Percentiles rank a stretch among this genome's conserved stretches.
phyloP scores from a whole-genome alignment of 1,140 invertebrate species.

The Mactra quadrangularis region DNA sequence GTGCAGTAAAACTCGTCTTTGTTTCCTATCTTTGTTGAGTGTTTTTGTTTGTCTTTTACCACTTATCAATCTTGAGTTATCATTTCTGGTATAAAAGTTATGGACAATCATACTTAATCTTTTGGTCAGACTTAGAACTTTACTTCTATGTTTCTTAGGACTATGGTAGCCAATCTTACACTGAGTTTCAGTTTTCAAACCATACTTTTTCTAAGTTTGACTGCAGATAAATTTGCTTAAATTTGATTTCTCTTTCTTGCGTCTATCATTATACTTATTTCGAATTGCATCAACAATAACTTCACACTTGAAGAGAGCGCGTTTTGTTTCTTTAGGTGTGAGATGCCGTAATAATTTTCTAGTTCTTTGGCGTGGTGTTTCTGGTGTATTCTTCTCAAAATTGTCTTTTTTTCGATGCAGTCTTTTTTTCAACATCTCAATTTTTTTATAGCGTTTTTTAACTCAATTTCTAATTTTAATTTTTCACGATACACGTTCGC shows the following conservation, averaged over 20 bases:
- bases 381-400: not conserved
- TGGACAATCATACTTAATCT: no score
- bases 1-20: no score
- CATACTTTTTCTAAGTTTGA: slow-evolving; percentile 22
- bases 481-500: not conserved
- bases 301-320: slow-evolving; percentile 14
- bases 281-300: slow-evolving; percentile 21
- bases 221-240: slow-evolving; percentile 12
- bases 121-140: no score
- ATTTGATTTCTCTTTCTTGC: slow-evolving; percentile 34
- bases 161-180: not conserved
- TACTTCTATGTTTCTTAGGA: not conserved
- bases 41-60: no score
- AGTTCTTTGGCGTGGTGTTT: slow-evolving; percentile 34
- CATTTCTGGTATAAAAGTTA: no score
- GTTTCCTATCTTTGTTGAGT: no score
- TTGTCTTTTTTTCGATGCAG: not conserved
- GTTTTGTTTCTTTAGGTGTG: slow-evolving; percentile 33
- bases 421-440: slow-evolving; percentile 53
- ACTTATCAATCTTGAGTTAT: no score
- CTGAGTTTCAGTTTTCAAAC: slow-evolving; percentile 18
- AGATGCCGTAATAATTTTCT: slow-evolving; percentile 31
- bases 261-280: slow-evolving; percentile 34
- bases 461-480: slow-evolving; percentile 29
- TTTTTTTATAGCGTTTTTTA: slow-evolving; percentile 6